Base-by-base conservation (phyloP, 2,113 vertebrate genomes). In the Halichoerus grypus region DNA sequence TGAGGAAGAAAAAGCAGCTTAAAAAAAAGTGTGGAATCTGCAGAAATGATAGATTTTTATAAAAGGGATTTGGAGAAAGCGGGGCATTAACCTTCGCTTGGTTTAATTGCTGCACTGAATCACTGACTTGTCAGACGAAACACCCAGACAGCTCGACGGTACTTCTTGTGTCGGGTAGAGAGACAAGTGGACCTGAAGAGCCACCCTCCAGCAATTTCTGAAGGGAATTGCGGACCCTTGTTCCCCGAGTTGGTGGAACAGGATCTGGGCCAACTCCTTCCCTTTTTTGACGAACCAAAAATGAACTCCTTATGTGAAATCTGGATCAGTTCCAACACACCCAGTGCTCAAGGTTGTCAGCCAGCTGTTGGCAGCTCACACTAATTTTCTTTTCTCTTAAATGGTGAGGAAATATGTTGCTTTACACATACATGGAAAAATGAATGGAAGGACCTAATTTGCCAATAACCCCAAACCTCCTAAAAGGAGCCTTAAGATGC, bases 231-330 rank as follows among this genome's bases (percentile, higher is more conserved):
- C 89, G 97, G 82, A 46, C 87, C 89, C 95, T 97, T 92, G 71
- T 88, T 95, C 86, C 86, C 12, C 87, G 85, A 82, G 85, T 97
- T 97, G 92, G 65, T 83, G 55, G 95, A 97, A 93, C 39, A 94
- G 39, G 49, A 49, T 94, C 93, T 91, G 90, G 42, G 15, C 96
- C 93, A 97, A 97, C 61, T 97, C 96, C 88, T 96, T 95, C 33
- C 89, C 91, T 89, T 95, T 97, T 88, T 74, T 53, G 26, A 97
- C 94, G 96, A 97, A 98, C 98, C 97, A 84, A 49, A 96, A 98
- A 91, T 92, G 98, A 98, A 98, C 61, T 97, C 97, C 93, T 96
- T 97, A 95, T 98, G 97, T 92, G 95, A 98, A 97, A 81, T 42
- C 26, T 97, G 98, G 98, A 95, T n/a, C 74, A 2, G 7, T 90